Percentiles rank a stretch among this genome's conserved stretches.
Conservation (phyloP, 2,113 vertebrate genomes). For the Oreochromis niloticus region DNA sequence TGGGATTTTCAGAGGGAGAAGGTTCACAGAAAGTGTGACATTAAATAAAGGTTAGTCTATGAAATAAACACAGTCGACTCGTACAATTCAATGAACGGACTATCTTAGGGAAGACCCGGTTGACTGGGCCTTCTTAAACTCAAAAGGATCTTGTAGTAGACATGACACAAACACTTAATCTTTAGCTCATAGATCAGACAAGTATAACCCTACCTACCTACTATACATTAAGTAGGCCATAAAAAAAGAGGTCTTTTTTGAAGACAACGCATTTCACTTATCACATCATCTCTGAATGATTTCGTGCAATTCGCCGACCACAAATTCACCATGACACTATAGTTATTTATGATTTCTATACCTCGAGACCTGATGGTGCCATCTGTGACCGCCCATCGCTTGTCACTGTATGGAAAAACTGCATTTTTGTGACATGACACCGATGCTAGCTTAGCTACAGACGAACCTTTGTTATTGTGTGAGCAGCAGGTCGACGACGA, state of each 20-base stretch:
- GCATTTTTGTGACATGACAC: neutral
- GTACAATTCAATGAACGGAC: neutral
- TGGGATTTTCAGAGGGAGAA: neutral
- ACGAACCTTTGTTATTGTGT: conserved; percentile 64
- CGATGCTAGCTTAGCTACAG: conserved; percentile 25
- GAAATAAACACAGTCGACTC: neutral
- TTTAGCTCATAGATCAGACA: neutral
- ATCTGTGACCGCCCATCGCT: neutral
- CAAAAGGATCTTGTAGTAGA: neutral
- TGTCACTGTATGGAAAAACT: neutral
- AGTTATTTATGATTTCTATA: neutral
- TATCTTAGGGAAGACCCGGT: neutral
- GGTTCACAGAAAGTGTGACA: neutral
- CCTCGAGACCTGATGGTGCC: neutral
- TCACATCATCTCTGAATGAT: neutral
- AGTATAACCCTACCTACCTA: neutral
- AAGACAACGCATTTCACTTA: neutral
- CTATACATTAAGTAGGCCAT: conserved; percentile 5
- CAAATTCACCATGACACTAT: neutral
- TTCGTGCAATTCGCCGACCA: neutral
- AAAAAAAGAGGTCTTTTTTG: neutral
- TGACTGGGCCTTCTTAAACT: neutral
- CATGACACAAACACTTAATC: neutral
- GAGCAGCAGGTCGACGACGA: conserved; percentile 29
- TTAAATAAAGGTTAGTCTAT: neutral